Evolutionary conservation across 2,113 vertebrate genomes (phyloP).

Genomic region (Odontesthes bonariensis): DNA sequence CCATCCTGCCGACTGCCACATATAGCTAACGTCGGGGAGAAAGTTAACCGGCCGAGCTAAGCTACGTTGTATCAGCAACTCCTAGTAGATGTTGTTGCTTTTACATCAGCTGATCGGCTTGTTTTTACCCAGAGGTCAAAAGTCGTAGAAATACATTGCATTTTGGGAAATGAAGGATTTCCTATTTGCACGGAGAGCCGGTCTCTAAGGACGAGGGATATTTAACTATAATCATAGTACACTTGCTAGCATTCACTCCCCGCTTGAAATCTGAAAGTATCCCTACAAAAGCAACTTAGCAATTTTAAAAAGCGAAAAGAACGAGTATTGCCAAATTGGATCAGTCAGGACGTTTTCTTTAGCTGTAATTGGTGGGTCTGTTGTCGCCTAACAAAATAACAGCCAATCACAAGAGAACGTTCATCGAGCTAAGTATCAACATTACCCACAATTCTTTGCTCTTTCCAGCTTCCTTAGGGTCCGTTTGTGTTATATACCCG

Average conservation of each 20-base stretch:
- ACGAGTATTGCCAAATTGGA: not conserved
- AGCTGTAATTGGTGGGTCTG: not conserved
- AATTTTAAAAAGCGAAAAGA: not conserved
- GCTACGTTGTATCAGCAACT: conserved; percentile 41
- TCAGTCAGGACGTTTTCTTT: not conserved
- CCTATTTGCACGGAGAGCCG: rapidly evolving
- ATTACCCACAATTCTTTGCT: conserved; percentile 64
- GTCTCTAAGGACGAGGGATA: not conserved
- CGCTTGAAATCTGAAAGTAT: not conserved
- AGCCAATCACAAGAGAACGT: not conserved
- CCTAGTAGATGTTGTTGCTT: conserved; percentile 80
- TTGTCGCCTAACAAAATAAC: not conserved
- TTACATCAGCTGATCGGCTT: conserved; percentile 94
- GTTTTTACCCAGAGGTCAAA: conserved; percentile 86
- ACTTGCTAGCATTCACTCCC: rapidly evolving
- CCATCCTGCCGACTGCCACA: conserved; percentile 18
- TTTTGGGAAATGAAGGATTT: conserved; percentile 82
- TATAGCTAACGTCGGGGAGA: conserved; percentile 1
- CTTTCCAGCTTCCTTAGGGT: conserved; percentile 11
- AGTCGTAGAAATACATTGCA: conserved; percentile 51
- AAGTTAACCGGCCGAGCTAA: conserved; percentile 44
- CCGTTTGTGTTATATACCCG: rapidly evolving
- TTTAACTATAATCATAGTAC: not conserved
- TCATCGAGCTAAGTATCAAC: not conserved
- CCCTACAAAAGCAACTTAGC: not conserved